These are phyloP conservation scores for Lepidotrigona ventralis DNA, from an alignment of 1,140 invertebrate genomes.

Conservation along the genomic window DNA sequence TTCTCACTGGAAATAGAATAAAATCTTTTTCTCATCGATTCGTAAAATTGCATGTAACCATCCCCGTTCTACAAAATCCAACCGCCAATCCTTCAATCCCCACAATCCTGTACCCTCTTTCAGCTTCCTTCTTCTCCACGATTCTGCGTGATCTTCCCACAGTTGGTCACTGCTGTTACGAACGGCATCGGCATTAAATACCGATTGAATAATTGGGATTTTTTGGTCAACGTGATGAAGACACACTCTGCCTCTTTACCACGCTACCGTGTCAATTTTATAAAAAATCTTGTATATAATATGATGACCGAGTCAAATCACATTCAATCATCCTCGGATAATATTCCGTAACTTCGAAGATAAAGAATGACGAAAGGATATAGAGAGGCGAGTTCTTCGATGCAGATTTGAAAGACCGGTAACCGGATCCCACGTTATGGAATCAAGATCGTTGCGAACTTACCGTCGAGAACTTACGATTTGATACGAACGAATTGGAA, in stretches of 20 bases:
- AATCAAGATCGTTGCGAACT: constrained; percentile 61
- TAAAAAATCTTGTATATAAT: background rate
- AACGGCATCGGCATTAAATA: constrained; percentile 16
- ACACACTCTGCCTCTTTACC: background rate
- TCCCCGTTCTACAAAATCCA: constrained; percentile 47
- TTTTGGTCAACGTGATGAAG: background rate
- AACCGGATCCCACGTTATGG: constrained; percentile 63
- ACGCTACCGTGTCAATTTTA: too few species aligned
- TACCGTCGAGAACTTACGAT: constrained; percentile 65
- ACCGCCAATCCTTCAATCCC: constrained; percentile 63
- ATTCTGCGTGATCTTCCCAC: constrained; percentile 5
- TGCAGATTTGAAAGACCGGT: constrained; percentile 50
- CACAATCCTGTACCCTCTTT: constrained; percentile 43
- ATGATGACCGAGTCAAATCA: background rate
- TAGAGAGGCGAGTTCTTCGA: constrained; percentile 37
- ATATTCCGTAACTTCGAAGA: constrained; percentile 45
- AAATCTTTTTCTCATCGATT: constrained; percentile 62
- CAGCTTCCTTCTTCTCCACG: background rate
- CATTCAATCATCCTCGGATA: constrained; percentile 21
- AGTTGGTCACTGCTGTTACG: constrained; percentile 2
- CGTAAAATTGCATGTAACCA: constrained; percentile 67
- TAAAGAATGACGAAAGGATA: constrained; percentile 25
- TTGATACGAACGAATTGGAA: constrained; percentile 28
- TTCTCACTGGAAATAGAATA: constrained; percentile 61
- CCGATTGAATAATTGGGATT: constrained; percentile 14